These are phyloP conservation scores for Dione juno DNA, from an alignment of 2,888 invertebrate genomes.

Conservation along the genomic window DNA sequence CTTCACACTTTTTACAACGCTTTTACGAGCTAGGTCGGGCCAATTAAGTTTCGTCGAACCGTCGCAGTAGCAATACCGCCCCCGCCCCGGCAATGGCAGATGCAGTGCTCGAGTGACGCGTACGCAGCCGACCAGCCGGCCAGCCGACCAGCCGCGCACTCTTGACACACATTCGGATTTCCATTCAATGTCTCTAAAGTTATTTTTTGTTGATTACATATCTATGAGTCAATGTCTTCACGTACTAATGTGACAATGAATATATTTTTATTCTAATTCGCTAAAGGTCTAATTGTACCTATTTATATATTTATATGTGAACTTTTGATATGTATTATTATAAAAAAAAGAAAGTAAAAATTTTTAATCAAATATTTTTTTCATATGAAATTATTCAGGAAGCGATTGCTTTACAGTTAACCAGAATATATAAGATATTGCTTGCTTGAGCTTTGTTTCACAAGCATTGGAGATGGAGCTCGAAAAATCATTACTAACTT, in stretches of 20 bases:
- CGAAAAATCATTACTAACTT: background rate
- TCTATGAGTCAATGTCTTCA: constrained; percentile 47
- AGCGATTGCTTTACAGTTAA: background rate
- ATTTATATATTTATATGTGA: background rate
- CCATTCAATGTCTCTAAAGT: constrained; percentile 70
- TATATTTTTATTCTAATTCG: constrained; percentile 11
- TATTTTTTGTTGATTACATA: constrained; percentile 56
- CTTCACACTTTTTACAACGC: constrained; percentile 82
- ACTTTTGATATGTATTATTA: background rate
- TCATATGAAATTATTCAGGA: background rate
- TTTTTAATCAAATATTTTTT: no score
- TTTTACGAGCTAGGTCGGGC: constrained; percentile 81
- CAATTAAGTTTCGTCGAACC: constrained; percentile 77
- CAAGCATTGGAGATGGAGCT: background rate
- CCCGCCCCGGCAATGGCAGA: constrained; percentile 60
- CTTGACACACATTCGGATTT: constrained; percentile 75
- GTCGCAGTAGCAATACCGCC: constrained; percentile 64
- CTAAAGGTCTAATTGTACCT: background rate
- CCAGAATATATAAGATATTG: no score
- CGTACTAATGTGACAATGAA: constrained; percentile 38
- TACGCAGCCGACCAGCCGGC: constrained; percentile 55
- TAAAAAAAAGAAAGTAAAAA: no score
- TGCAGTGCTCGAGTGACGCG: constrained; percentile 54
- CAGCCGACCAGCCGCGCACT: constrained; percentile 59
- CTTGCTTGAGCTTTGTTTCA: background rate